Evolutionary conservation across 2,797 vertebrate genomes (phyloP).

Genomic region (Pseudochirops cupreus): DNA sequence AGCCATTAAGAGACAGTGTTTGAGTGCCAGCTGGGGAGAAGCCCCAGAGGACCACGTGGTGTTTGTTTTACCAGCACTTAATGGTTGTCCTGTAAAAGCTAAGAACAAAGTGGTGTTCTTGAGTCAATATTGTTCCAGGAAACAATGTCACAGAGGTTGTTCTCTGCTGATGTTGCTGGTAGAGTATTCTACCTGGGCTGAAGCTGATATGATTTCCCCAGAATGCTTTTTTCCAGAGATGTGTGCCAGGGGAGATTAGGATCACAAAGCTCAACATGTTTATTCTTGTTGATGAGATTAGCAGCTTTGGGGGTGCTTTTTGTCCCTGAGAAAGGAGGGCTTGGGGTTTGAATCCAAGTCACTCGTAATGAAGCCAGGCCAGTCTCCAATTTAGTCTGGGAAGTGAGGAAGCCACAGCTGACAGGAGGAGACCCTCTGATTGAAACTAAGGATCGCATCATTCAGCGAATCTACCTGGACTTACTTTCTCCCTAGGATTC

Average conservation of each 20-base stretch:
- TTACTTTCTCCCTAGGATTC: neutral
- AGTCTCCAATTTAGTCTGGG: neutral
- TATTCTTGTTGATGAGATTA: constrained; percentile 51
- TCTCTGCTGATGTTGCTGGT: rapidly evolving
- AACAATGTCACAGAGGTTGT: constrained; percentile 10
- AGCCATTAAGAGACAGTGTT: constrained; percentile 81
- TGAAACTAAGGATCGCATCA: neutral
- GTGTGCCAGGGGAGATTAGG: constrained; percentile 53
- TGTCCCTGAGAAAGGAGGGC: constrained; percentile 37
- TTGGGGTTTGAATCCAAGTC: constrained; percentile 44
- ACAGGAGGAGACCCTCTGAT: neutral
- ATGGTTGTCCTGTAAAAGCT: constrained; percentile 84
- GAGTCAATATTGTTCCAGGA: constrained; percentile 90
- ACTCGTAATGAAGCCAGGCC: neutral
- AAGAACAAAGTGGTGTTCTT: constrained; percentile 81
- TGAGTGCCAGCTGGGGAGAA: constrained; percentile 79
- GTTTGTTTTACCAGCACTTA: constrained; percentile 88
- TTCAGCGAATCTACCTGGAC: neutral
- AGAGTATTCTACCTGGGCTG: constrained; percentile 20
- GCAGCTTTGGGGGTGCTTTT: neutral
- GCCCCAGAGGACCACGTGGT: constrained; percentile 81
- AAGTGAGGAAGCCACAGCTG: neutral
- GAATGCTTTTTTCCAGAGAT: constrained; percentile 48
- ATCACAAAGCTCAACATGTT: constrained; percentile 33
- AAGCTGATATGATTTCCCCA: constrained; percentile 39